Evolutionary conservation across 2,113 vertebrate genomes (phyloP).

Genomic region (Puffinus mauretanicus): DNA sequence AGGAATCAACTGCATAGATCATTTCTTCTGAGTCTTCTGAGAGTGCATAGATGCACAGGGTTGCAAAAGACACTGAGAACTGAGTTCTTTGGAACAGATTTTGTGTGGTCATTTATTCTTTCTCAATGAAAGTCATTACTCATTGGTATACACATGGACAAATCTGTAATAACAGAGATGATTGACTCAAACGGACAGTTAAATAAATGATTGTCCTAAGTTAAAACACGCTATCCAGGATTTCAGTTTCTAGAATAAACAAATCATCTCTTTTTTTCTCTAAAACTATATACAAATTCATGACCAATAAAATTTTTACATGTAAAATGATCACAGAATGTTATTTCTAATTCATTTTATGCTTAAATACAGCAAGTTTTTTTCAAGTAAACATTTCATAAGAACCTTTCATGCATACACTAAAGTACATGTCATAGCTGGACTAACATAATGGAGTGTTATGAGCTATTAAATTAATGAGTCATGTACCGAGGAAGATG

Average conservation of each 20-base stretch:
- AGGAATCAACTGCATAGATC: not conserved
- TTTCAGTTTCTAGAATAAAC: not conserved
- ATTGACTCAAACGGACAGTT: not conserved
- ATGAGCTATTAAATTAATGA: slow-evolving; percentile 68
- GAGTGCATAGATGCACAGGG: not conserved
- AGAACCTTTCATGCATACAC: not conserved
- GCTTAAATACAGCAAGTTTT: not conserved
- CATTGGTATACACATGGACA: not conserved
- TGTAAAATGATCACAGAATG: not conserved
- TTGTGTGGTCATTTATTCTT: not conserved
- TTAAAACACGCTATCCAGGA: not conserved
- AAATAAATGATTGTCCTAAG: not conserved
- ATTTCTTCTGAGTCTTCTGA: not conserved
- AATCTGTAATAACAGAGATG: not conserved
- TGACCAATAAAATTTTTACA: not conserved
- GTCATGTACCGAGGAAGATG: slow-evolving; percentile 48
- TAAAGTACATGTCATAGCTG: slow-evolving; percentile 37
- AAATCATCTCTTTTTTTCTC: not conserved
- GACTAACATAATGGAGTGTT: slow-evolving; percentile 53
- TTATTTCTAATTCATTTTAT: slow-evolving; percentile 32
- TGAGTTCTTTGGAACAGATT: not conserved
- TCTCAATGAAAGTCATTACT: not conserved
- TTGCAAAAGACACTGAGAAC: not conserved
- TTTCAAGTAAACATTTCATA: slow-evolving; percentile 41
- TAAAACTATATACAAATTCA: not conserved